A percentile compares a stretch with the other conserved stretches of the same genome.
Evolutionary conservation across 2,113 vertebrate species (phyloP).

Genomic region (Heterotilapia buettikoferi): DNA sequence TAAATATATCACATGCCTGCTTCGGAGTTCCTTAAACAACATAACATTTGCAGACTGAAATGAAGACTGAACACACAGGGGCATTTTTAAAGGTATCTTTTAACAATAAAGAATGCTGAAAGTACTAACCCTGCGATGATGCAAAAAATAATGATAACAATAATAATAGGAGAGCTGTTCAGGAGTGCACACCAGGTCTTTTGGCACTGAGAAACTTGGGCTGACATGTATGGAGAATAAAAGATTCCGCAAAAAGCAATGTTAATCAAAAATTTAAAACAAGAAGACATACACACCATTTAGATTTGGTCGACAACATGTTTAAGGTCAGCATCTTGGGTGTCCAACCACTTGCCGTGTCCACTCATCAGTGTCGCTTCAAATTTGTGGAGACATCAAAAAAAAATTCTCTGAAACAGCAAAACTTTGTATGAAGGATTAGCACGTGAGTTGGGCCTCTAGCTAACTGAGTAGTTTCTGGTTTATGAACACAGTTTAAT

Average conservation of each 20-base stretch:
- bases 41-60: background rate
- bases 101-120: background rate
- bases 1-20: background rate
- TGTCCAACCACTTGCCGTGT: background rate
- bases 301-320: background rate
- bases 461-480: no score
- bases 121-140: background rate
- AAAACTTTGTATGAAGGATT: background rate
- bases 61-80: background rate
- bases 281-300: background rate
- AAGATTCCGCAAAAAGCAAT: background rate
- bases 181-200: background rate
- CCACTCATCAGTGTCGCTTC: background rate
- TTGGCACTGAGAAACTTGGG: background rate
- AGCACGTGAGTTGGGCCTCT: background rate
- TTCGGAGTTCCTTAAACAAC: background rate
- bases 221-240: background rate
- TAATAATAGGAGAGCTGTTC: background rate
- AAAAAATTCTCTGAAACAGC: background rate
- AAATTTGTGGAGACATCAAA: background rate
- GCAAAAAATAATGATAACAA: background rate
- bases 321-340: background rate
- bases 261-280: background rate
- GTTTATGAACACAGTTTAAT: no score
- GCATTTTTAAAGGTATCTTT: background rate